phyloP scores from a whole-genome alignment of 1,140 invertebrate genomes.

The Lepidostoma basale region DNA sequence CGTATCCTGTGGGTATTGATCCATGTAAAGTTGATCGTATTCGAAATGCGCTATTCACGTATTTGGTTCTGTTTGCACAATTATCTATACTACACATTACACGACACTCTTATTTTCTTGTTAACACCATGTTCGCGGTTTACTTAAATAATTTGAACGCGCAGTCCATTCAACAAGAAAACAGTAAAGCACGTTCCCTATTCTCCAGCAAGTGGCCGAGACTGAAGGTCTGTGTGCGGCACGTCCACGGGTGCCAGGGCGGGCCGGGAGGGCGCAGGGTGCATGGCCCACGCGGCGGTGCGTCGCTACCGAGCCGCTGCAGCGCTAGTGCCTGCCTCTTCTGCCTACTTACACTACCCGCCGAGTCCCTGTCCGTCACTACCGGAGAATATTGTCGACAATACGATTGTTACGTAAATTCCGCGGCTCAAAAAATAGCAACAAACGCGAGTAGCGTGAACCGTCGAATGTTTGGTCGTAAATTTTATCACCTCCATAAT shows the following conservation, averaged over 20 bases:
- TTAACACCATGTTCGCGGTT: too few species aligned
- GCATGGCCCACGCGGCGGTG: neutral
- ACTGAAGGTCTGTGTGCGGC: neutral
- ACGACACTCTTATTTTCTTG: too few species aligned
- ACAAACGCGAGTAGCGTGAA: slow-evolving; percentile 1
- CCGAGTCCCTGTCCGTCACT: neutral
- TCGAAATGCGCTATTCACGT: too few species aligned
- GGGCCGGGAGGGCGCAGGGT: neutral
- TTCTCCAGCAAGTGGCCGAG: too few species aligned
- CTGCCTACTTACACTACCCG: neutral
- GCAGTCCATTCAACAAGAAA: too few species aligned
- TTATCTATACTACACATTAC: too few species aligned
- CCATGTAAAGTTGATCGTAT: too few species aligned
- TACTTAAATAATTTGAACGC: too few species aligned
- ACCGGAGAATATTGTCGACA: neutral
- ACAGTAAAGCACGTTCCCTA: too few species aligned
- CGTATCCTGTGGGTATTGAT: too few species aligned
- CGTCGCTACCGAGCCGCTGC: neutral
- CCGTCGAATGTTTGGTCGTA: neutral
- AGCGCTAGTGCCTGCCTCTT: too few species aligned
- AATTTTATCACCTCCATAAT: neutral
- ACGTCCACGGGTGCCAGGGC: neutral
- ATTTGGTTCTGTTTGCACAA: too few species aligned
- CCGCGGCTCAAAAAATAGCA: neutral
- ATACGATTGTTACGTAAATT: slow-evolving; percentile 1